Evolutionary conservation across 1,140 invertebrate genomes (phyloP).

Genomic region (Drosophila ambigua): DNA sequence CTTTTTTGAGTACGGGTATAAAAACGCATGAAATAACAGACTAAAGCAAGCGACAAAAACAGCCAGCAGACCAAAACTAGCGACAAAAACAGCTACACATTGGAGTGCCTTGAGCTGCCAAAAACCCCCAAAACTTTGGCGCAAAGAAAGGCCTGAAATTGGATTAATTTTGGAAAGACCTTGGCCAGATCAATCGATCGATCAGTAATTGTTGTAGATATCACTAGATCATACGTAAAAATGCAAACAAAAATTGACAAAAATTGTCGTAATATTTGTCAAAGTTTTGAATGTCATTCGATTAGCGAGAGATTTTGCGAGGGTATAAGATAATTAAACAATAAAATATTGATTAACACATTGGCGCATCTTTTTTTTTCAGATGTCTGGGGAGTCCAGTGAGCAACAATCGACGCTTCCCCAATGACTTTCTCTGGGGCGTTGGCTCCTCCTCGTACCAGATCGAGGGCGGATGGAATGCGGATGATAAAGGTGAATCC

Average conservation of each 20-base stretch:
- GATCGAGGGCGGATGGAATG: conserved; percentile 90
- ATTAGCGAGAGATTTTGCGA: conserved; percentile 6
- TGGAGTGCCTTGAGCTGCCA: neutral
- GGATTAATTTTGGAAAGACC: conserved; percentile 3
- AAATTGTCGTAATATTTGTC: conserved; percentile 39
- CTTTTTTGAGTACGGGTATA: no score
- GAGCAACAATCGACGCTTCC: conserved; percentile 81
- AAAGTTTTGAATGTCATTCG: conserved; percentile 37
- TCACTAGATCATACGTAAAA: conserved; percentile 34
- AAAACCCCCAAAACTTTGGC: conserved; percentile 7
- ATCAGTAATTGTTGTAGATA: conserved; percentile 21
- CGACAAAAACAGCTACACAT: neutral
- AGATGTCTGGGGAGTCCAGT: conserved; percentile 45
- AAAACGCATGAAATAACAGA: no score
- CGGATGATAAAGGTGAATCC: conserved; percentile 86
- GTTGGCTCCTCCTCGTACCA: conserved; percentile 86
- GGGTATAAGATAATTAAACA: neutral
- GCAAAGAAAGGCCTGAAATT: conserved; percentile 32
- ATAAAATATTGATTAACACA: conserved; percentile 32
- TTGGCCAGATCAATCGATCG: conserved; percentile 6
- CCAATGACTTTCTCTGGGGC: conserved; percentile 85
- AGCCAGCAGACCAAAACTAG: neutral
- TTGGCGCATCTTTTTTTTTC: conserved; percentile 30
- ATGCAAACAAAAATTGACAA: conserved; percentile 23
- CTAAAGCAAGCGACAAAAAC: neutral